Evolutionary conservation across 2,888 invertebrate species (phyloP).

Genomic region (Brenthis ino): DNA sequence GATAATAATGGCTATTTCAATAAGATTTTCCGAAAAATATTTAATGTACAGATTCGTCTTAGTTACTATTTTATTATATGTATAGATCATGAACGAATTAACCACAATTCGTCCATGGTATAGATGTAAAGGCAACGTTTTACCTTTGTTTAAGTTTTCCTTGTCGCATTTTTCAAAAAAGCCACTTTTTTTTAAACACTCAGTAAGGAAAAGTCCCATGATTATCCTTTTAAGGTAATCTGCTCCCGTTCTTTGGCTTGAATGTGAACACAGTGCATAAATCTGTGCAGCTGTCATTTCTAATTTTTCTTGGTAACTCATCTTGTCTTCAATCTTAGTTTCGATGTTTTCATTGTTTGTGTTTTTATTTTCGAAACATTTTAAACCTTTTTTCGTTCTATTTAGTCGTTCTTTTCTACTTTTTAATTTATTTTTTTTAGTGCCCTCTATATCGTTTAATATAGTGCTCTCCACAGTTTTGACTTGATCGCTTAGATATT

Average conservation of each 20-base stretch:
- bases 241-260: constrained; percentile 80
- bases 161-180: constrained; percentile 81
- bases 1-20: too few species aligned
- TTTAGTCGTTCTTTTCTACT: constrained; percentile 70
- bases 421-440: constrained; percentile 69
- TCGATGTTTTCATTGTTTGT: constrained; percentile 56
- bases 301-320: constrained; percentile 61
- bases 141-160: constrained; percentile 56
- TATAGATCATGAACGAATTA: too few species aligned
- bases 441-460: constrained; percentile 69
- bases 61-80: too few species aligned
- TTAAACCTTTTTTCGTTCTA: constrained; percentile 63
- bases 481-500: constrained; percentile 58
- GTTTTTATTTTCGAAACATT: constrained; percentile 56
- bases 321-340: constrained; percentile 56
- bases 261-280: constrained; percentile 86
- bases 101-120: too few species aligned
- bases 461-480: constrained; percentile 60
- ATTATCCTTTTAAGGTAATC: constrained; percentile 89
- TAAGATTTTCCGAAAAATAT: too few species aligned
- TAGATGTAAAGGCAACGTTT: background rate
- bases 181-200: constrained; percentile 85
- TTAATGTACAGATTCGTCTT: too few species aligned
- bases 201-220: constrained; percentile 89
- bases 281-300: constrained; percentile 73